Evolutionary conservation across 2,797 vertebrate genomes (phyloP).

Genomic region (Sebastes nivosus): DNA sequence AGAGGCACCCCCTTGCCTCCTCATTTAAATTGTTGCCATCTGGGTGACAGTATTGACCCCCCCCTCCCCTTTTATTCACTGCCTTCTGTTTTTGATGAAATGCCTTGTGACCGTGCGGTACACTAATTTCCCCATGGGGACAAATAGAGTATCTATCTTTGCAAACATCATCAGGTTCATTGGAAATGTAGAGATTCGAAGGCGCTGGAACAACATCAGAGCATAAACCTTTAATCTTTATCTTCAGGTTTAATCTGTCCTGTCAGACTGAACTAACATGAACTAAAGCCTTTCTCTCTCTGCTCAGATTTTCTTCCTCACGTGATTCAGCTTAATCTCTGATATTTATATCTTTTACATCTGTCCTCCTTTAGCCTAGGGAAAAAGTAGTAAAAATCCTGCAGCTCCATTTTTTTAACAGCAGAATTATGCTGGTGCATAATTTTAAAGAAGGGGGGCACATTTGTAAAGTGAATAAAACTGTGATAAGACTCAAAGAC

Average conservation of each 20-base stretch:
- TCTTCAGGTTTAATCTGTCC: neutral
- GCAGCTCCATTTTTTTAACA: neutral
- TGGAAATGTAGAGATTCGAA: neutral
- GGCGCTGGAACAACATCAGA: conserved; percentile 8
- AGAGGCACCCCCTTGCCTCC: no score
- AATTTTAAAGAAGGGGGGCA: neutral
- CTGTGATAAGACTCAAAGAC: neutral
- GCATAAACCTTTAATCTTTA: conserved; percentile 7
- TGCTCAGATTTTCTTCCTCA: neutral
- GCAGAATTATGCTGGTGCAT: neutral
- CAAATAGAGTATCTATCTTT: neutral
- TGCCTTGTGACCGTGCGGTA: no score
- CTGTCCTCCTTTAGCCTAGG: neutral
- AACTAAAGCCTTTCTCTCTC: neutral
- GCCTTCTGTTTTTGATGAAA: no score
- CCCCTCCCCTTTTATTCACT: no score
- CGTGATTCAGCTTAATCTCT: neutral
- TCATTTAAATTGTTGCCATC: no score
- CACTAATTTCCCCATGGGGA: no score
- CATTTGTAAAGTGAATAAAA: neutral
- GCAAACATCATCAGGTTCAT: neutral
- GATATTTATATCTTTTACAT: neutral
- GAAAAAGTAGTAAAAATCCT: neutral
- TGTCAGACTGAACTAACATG: conserved; percentile 11
- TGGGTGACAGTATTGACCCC: no score